These are phyloP conservation scores for Akabosia matsudoensis DNA, from an alignment of 1,140 invertebrate genomes.

Conservation along the genomic window DNA sequence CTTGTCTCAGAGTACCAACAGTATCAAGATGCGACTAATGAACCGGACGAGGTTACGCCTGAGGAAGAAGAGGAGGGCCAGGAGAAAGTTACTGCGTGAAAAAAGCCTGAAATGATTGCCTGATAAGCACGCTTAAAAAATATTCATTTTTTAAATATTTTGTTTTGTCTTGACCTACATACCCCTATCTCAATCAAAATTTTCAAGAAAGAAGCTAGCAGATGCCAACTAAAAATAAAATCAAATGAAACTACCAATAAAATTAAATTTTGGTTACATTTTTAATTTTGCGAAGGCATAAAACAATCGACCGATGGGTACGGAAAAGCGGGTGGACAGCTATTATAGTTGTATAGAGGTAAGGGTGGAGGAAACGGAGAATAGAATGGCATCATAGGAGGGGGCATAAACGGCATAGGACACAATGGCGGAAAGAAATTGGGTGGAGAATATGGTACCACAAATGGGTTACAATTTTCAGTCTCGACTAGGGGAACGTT, in stretches of 20 bases:
- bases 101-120: too few species aligned
- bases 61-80: constrained; percentile 60
- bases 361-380: background rate
- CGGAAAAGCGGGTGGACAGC: background rate
- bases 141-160: background rate
- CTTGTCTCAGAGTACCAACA: constrained; percentile 66
- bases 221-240: background rate
- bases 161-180: background rate
- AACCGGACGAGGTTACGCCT: constrained; percentile 55
- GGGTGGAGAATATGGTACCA: background rate
- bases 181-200: constrained; percentile 1
- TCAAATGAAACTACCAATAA: background rate
- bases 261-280: background rate
- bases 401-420: background rate
- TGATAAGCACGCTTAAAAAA: too few species aligned
- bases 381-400: constrained; percentile 16
- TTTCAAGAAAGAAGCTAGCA: background rate
- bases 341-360: background rate
- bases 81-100: background rate
- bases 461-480: background rate
- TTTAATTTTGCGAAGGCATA: background rate
- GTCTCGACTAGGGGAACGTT: background rate
- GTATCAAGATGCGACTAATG: constrained; percentile 58
- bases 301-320: background rate
- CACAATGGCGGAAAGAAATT: background rate